phyloP scores from a whole-genome alignment of 2,797 vertebrate genomes.

The Sebastes hopkinsi region DNA sequence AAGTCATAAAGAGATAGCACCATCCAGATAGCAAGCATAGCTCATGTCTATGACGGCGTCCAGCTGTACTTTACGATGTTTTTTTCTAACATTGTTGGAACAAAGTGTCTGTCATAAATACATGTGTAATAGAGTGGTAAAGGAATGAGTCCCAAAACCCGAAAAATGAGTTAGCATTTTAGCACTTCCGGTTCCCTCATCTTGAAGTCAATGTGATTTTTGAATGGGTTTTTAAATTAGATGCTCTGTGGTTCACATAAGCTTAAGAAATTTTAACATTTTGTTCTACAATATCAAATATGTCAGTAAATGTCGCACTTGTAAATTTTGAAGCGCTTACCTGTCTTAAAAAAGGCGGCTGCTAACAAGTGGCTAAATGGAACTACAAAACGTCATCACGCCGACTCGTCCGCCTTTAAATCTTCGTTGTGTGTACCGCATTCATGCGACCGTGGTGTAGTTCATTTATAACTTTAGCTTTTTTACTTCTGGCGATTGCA shows the following conservation, averaged over 20 bases:
- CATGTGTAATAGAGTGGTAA: background rate
- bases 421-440: no score
- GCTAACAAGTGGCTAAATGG: no score
- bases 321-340: no score
- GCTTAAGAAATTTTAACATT: background rate
- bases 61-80: slow-evolving; percentile 33
- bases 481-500: no score
- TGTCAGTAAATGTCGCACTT: background rate
- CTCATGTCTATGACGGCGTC: slow-evolving; percentile 53
- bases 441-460: no score
- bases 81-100: slow-evolving; percentile 21
- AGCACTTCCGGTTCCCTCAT: background rate
- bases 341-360: no score
- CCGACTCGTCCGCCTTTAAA: no score
- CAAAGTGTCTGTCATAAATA: slow-evolving; percentile 55
- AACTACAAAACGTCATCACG: no score
- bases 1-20: slow-evolving; percentile 56
- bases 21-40: slow-evolving; percentile 50
- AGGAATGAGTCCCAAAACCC: no score
- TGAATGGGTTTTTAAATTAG: background rate
- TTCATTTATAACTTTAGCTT: no score
- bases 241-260: background rate
- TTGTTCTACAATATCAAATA: background rate
- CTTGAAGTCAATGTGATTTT: background rate
- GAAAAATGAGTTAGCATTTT: background rate